These are phyloP conservation scores for Chanos chanos DNA, from an alignment of 2,797 vertebrate genomes.

Conservation along the genomic window DNA sequence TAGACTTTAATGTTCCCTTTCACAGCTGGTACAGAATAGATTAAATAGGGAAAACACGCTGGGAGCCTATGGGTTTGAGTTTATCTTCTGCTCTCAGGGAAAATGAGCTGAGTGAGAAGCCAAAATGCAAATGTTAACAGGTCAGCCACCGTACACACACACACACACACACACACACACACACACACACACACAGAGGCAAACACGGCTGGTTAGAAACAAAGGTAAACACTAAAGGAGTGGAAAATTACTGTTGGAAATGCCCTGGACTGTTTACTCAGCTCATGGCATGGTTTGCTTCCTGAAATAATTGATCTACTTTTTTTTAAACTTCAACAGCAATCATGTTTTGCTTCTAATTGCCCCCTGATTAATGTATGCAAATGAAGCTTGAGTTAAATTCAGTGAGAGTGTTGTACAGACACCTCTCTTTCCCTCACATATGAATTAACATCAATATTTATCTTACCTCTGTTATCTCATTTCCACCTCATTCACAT, in stretches of 20 bases:
- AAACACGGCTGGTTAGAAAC: slow-evolving; percentile 6
- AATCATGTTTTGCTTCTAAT: slow-evolving; percentile 61
- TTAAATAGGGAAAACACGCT: too few relatives aligned
- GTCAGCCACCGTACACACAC: not conserved
- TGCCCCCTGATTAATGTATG: slow-evolving; percentile 64
- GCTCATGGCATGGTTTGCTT: slow-evolving; percentile 24
- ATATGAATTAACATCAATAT: slow-evolving; percentile 74
- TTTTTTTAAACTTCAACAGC: slow-evolving; percentile 46
- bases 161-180: slow-evolving; percentile 5
- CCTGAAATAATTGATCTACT: slow-evolving; percentile 41
- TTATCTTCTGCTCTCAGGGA: too few relatives aligned
- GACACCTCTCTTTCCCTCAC: slow-evolving; percentile 42
- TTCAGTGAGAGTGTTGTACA: slow-evolving; percentile 44
- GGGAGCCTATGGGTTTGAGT: too few relatives aligned
- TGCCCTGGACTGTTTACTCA: slow-evolving; percentile 44
- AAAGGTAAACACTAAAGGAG: slow-evolving; percentile 15
- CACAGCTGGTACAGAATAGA: too few relatives aligned
- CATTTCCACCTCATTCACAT: slow-evolving; percentile 82
- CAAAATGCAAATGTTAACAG: too few relatives aligned
- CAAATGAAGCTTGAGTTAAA: slow-evolving; percentile 63
- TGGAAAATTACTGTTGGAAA: too few relatives aligned
- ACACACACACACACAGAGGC: slow-evolving; percentile 7
- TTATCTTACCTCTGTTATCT: slow-evolving; percentile 79
- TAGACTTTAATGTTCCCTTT: too few relatives aligned
- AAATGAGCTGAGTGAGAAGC: too few relatives aligned